Conservation (phyloP, 2,113 vertebrate genomes). For the Lepisosteus oculatus region DNA sequence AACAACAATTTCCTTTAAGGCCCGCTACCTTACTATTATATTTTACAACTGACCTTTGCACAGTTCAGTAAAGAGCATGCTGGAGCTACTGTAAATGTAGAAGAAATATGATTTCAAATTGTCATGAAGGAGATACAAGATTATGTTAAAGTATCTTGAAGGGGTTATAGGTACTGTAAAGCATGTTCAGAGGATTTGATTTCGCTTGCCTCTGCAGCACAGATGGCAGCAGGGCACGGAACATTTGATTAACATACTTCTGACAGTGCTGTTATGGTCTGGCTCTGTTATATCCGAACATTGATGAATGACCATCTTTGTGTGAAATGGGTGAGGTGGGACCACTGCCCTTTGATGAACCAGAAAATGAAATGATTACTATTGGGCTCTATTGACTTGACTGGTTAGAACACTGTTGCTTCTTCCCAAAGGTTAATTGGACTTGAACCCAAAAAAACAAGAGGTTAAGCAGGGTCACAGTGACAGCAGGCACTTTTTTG, state of each 20-base stretch:
- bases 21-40: too few species aligned
- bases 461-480: constrained; percentile 89
- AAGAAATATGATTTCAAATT: neutral
- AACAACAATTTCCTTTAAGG: too few species aligned
- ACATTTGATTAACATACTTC: constrained; percentile 66
- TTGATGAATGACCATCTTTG: constrained; percentile 85
- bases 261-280: constrained; percentile 52
- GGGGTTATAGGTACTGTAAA: neutral
- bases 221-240: constrained; percentile 39
- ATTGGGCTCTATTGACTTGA: constrained; percentile 86
- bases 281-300: constrained; percentile 61
- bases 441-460: constrained; percentile 98
- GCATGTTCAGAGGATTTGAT: constrained; percentile 13
- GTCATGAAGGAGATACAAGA: neutral
- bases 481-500: constrained; percentile 87
- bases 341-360: constrained; percentile 83
- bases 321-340: constrained; percentile 82
- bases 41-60: too few species aligned
- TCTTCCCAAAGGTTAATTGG: constrained; percentile 93
- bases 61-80: too few species aligned
- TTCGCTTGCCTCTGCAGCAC: constrained; percentile 23
- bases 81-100: too few species aligned
- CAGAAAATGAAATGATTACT: constrained; percentile 95
- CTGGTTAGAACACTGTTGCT: constrained; percentile 80
- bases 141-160: constrained; percentile 10